These are phyloP conservation scores for Rhodinocichla rosea DNA, from an alignment of 2,113 vertebrate species.

Conservation along the genomic window DNA sequence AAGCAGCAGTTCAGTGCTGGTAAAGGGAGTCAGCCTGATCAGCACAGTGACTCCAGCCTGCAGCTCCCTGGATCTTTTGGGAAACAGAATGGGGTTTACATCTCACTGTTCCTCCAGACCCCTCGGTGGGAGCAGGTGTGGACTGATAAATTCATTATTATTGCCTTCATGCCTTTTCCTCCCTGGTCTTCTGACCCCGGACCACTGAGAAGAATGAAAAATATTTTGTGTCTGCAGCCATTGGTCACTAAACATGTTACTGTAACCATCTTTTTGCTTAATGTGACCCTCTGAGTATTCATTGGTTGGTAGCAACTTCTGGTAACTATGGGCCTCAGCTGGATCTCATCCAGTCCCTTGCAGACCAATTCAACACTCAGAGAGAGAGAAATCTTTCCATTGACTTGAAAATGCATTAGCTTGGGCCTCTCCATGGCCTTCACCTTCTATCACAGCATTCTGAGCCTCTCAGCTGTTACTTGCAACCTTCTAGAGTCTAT, in stretches of 20 bases:
- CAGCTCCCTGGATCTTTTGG: background rate
- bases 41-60: background rate
- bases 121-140: fast-evolving
- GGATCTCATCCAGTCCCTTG: background rate
- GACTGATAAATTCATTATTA: background rate
- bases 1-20: background rate
- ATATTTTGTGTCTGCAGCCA: background rate
- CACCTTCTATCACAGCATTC: background rate
- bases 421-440: background rate
- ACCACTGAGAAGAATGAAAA: background rate
- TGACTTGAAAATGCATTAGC: background rate
- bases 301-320: constrained; percentile 26
- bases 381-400: constrained; percentile 30
- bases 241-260: background rate
- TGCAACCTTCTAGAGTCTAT: background rate
- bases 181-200: background rate
- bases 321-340: constrained; percentile 26
- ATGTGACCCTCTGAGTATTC: background rate
- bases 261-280: background rate
- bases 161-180: background rate
- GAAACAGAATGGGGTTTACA: background rate
- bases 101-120: background rate
- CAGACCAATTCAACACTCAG: background rate
- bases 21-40: background rate
- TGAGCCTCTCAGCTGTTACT: background rate